phyloP scores from a whole-genome alignment of 2,113 vertebrate genomes.

The Calidris pygmaea region DNA sequence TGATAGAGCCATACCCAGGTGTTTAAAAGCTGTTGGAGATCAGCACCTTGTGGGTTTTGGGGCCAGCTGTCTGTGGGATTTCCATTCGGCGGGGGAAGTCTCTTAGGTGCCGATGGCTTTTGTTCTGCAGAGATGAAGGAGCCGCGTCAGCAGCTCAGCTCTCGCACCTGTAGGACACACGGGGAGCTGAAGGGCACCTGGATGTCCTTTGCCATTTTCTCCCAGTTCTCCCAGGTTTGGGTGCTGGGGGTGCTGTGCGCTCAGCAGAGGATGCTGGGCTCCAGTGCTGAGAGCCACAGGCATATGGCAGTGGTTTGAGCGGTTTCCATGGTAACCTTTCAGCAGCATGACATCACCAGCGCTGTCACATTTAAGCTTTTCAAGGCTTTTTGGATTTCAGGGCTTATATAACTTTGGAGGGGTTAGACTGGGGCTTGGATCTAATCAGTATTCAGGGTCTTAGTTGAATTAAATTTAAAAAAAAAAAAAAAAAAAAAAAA shows the following conservation, averaged over 20 bases:
- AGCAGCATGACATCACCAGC: constrained; percentile 54
- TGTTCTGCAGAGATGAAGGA: background rate
- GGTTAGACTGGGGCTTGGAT: constrained; percentile 26
- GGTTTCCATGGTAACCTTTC: constrained; percentile 59
- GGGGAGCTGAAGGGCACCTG: background rate
- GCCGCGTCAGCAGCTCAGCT: rapidly evolving
- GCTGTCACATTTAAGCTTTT: constrained; percentile 40
- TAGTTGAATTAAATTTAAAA: constrained; percentile 24
- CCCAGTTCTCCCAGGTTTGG: background rate
- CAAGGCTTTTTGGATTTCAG: constrained; percentile 45
- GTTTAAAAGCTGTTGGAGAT: background rate
- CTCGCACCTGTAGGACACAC: rapidly evolving
- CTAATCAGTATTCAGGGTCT: constrained; percentile 28
- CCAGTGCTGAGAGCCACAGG: background rate
- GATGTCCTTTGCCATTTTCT: rapidly evolving
- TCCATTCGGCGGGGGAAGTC: rapidly evolving
- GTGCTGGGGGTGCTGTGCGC: background rate
- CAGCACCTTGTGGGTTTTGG: rapidly evolving
- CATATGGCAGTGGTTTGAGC: background rate
- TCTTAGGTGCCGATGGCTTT: background rate
- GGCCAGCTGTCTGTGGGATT: rapidly evolving
- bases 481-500: background rate
- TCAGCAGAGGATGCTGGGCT: background rate
- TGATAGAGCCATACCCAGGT: background rate
- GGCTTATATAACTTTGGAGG: constrained; percentile 33